A percentile compares a stretch with the other conserved stretches of the same genome.
These are phyloP conservation scores for Ramphastos sulfuratus DNA, from an alignment of 2,113 vertebrate genomes.

Conservation along the genomic window DNA sequence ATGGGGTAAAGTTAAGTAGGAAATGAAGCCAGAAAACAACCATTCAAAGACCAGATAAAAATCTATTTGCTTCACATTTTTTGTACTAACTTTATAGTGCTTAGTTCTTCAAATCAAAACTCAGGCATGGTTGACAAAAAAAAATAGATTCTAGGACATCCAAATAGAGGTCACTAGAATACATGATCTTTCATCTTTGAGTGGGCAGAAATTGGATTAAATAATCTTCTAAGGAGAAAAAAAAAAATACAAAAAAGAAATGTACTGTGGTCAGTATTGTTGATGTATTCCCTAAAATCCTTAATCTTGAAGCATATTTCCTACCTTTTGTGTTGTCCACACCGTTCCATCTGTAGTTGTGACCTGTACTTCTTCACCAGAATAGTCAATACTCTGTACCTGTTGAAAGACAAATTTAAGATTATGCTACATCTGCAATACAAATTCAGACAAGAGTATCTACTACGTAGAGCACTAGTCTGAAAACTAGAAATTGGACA, in stretches of 20 bases:
- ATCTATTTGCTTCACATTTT: not conserved
- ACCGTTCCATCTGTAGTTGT: constrained; percentile 80
- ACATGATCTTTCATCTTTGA: not conserved
- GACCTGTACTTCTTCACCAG: constrained; percentile 86
- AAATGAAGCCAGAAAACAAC: not conserved
- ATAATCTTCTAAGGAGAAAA: not conserved
- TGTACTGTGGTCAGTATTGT: not conserved
- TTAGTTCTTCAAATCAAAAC: not conserved
- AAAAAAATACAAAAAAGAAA: not conserved
- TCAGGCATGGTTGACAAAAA: not conserved
- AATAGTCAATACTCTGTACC: constrained; percentile 88
- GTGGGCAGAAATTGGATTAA: not conserved
- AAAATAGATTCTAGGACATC: not conserved
- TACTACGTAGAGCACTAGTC: not conserved
- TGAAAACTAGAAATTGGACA: not conserved
- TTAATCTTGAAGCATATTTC: not conserved
- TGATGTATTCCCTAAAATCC: not conserved
- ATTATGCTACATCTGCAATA: not conserved
- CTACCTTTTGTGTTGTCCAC: constrained; percentile 91
- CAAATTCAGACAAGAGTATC: not conserved
- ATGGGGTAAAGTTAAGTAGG: not conserved
- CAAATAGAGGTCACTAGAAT: not conserved
- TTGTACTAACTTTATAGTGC: not conserved
- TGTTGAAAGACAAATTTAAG: constrained; percentile 11
- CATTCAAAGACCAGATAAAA: not conserved